These are phyloP conservation scores for Drosophila pseudoananassae DNA, from an alignment of 1,140 invertebrate species.

Conservation along the genomic window DNA sequence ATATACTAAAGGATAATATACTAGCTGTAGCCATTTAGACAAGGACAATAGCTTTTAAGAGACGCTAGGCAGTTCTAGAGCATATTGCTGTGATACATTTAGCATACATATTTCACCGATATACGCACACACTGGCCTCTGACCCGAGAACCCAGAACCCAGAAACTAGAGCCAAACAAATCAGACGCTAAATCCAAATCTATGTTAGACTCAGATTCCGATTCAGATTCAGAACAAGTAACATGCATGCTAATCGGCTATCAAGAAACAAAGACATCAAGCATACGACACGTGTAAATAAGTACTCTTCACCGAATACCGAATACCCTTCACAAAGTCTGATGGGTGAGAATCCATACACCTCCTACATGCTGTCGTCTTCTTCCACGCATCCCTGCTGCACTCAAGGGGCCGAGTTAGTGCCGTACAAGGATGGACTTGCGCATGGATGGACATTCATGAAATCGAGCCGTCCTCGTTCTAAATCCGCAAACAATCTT, in stretches of 20 bases:
- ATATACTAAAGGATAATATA: conserved; percentile 27
- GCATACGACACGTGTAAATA: conserved; percentile 23
- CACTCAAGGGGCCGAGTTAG: too few species aligned
- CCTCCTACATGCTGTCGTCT: conserved; percentile 3
- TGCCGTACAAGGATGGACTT: conserved; percentile 20
- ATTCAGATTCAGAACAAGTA: conserved; percentile 13
- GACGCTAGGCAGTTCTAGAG: conserved; percentile 76
- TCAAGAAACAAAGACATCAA: conserved; percentile 15
- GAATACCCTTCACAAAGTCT: conserved; percentile 31
- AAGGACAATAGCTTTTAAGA: conserved; percentile 74
- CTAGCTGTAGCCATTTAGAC: conserved; percentile 59
- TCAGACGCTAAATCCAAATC: conserved; percentile 13
- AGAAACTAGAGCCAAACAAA: conserved; percentile 9
- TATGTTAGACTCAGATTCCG: background rate
- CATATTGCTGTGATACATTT: conserved; percentile 82
- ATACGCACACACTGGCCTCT: conserved; percentile 34
- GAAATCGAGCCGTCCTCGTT: conserved; percentile 15
- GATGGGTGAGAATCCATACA: conserved; percentile 44
- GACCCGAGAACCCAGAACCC: conserved; percentile 6
- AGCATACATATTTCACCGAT: conserved; percentile 67
- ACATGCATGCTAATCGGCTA: conserved; percentile 33
- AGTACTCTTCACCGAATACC: conserved; percentile 3
- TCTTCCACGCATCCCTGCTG: too few species aligned
- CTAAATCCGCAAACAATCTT: conserved; percentile 7
- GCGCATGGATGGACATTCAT: conserved; percentile 51